phyloP scores from a whole-genome alignment of 2,797 vertebrate genomes.

The Diplodus puntazzo region DNA sequence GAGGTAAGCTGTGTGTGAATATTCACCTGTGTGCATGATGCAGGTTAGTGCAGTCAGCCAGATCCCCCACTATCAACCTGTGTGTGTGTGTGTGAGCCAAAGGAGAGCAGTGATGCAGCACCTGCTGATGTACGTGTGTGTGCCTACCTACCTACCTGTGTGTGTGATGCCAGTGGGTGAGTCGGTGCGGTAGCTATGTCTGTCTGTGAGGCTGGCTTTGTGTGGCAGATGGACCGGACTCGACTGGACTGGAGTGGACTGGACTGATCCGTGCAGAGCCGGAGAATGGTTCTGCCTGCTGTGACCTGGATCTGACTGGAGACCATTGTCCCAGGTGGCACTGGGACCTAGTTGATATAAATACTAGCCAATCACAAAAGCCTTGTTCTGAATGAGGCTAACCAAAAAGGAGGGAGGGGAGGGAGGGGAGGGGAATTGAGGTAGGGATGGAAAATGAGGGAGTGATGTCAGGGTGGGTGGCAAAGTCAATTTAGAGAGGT shows the following conservation, averaged over 20 bases:
- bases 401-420: conserved; percentile 69
- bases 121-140: conserved; percentile 51
- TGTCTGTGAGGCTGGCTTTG: conserved; percentile 61
- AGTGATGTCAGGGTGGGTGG: conserved; percentile 60
- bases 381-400: conserved; percentile 80
- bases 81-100: conserved; percentile 47
- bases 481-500: conserved; percentile 56
- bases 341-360: conserved; percentile 90
- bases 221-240: conserved; percentile 64
- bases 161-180: conserved; percentile 53
- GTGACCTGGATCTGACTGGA: conserved; percentile 84
- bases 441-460: conserved; percentile 53
- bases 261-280: conserved; percentile 55
- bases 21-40: conserved; percentile 67
- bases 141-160: conserved; percentile 35
- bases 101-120: conserved; percentile 68
- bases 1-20: conserved; percentile 50
- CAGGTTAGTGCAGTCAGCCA: conserved; percentile 52
- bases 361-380: conserved; percentile 88
- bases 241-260: conserved; percentile 53
- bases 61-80: conserved; percentile 52
- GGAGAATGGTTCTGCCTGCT: conserved; percentile 70
- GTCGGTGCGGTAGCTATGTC: conserved; percentile 58
- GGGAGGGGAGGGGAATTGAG: conserved; percentile 60
- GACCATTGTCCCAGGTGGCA: conserved; percentile 87